A percentile compares a stretch with the other conserved stretches of the same genome.
phyloP scores from a whole-genome alignment of 2,888 invertebrate genomes.

The Cataglyphis rosenhaueri region DNA sequence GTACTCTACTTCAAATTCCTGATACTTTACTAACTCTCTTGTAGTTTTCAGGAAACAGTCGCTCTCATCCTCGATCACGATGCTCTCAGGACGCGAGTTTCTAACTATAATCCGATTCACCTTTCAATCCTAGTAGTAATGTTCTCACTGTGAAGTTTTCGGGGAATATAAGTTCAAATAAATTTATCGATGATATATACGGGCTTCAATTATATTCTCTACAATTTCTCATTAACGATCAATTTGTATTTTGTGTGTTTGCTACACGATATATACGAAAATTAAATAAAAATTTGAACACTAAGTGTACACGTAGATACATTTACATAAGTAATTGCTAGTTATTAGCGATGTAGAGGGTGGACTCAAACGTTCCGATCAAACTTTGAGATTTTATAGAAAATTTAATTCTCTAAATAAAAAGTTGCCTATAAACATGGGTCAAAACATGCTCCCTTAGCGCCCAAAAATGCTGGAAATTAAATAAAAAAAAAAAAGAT shows the following conservation, averaged over 20 bases:
- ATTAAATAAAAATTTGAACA: not conserved
- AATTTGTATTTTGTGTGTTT: slow-evolving; percentile 7
- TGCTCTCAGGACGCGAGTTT: not conserved
- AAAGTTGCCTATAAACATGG: too few relatives aligned
- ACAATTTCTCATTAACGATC: not conserved
- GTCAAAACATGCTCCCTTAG: too few relatives aligned
- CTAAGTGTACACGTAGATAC: not conserved
- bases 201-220: not conserved
- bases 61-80: not conserved
- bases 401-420: too few relatives aligned
- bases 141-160: not conserved
- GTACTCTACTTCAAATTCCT: not conserved
- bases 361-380: too few relatives aligned
- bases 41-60: slow-evolving; percentile 6
- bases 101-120: slow-evolving; percentile 25
- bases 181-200: not conserved
- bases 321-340: not conserved
- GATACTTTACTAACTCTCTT: not conserved
- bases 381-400: too few relatives aligned
- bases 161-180: not conserved
- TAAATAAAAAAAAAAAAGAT: not conserved
- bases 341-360: not conserved
- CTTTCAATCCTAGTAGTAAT: not conserved
- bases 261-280: not conserved
- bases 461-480: not conserved